These are phyloP conservation scores for Lampropteryx suffumata DNA, from an alignment of 2,888 invertebrate genomes.

Conservation along the genomic window DNA sequence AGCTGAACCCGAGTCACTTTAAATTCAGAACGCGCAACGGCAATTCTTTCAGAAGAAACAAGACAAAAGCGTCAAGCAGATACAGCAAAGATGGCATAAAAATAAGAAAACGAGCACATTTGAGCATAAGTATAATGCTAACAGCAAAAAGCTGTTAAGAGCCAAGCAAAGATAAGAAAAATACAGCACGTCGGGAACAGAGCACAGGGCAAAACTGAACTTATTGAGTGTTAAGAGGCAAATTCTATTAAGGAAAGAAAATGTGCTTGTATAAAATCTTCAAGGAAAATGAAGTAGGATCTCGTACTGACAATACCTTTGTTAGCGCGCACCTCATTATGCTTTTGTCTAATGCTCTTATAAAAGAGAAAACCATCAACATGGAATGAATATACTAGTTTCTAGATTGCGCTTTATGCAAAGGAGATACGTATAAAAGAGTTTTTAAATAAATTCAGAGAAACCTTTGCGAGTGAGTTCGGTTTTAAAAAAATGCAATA, in stretches of 20 bases:
- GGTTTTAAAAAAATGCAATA: neutral
- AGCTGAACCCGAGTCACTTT: slow-evolving; percentile 24
- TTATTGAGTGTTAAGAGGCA: slow-evolving; percentile 34
- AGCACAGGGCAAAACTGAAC: slow-evolving; percentile 19
- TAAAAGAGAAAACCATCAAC: slow-evolving; percentile 28
- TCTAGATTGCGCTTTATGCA: slow-evolving; percentile 23
- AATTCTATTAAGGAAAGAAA: slow-evolving; percentile 34
- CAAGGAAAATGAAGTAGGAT: slow-evolving; percentile 27
- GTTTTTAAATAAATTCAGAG: slow-evolving; percentile 1
- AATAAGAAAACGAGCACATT: slow-evolving; percentile 29
- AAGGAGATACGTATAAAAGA: slow-evolving; percentile 8
- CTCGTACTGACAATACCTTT: slow-evolving; percentile 33
- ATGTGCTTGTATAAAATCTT: slow-evolving; percentile 29
- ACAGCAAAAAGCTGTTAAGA: slow-evolving; percentile 34
- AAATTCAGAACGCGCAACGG: slow-evolving; percentile 29
- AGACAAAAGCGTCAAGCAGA: slow-evolving; percentile 23
- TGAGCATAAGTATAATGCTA: slow-evolving; percentile 30
- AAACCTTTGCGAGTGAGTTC: slow-evolving; percentile 3
- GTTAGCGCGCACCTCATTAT: slow-evolving; percentile 31
- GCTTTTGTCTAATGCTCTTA: slow-evolving; percentile 33
- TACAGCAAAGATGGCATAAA: slow-evolving; percentile 30
- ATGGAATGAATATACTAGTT: slow-evolving; percentile 22
- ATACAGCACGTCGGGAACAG: slow-evolving; percentile 22
- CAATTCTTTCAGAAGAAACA: slow-evolving; percentile 31
- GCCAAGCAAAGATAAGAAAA: slow-evolving; percentile 29